Conservation (phyloP, 2,888 invertebrate genomes). For the Drosophila limbata region DNA sequence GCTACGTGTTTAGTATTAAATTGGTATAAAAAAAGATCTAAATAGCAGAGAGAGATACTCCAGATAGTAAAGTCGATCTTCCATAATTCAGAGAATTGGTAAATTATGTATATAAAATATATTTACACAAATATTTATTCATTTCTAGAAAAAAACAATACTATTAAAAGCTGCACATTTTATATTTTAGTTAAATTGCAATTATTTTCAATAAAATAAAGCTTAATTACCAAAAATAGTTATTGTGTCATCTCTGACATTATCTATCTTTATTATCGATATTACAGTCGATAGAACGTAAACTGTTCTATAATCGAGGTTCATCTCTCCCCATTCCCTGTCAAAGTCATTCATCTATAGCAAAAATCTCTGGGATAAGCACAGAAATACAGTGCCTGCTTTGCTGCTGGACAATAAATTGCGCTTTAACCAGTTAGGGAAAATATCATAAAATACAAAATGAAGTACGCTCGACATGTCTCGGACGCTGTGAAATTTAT, state of each 20-base stretch:
- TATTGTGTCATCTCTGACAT: too few species aligned
- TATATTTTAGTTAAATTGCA: too few species aligned
- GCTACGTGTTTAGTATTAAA: neutral
- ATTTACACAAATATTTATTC: too few species aligned
- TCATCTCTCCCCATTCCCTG: neutral
- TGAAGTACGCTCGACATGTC: conserved; percentile 79
- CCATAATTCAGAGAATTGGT: too few species aligned
- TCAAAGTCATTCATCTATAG: neutral
- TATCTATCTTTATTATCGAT: neutral
- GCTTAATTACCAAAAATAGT: too few species aligned
- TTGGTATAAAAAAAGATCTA: neutral
- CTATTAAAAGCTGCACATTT: too few species aligned
- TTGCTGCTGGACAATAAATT: conserved; percentile 57
- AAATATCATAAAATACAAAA: conserved; percentile 80
- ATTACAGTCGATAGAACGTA: neutral
- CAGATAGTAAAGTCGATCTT: too few species aligned
- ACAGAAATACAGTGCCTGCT: conserved; percentile 11
- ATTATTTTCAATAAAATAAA: too few species aligned
- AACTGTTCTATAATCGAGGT: neutral
- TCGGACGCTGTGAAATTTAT: conserved; percentile 74
- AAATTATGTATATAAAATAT: too few species aligned
- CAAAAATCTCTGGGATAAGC: neutral
- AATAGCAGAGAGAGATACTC: neutral
- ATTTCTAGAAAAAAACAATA: too few species aligned
- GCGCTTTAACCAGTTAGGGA: conserved; percentile 68